Percentiles rank a stretch among this genome's conserved stretches.
Conservation (phyloP, 2,113 vertebrate genomes). For the Oncorhynchus tshawytscha region DNA sequence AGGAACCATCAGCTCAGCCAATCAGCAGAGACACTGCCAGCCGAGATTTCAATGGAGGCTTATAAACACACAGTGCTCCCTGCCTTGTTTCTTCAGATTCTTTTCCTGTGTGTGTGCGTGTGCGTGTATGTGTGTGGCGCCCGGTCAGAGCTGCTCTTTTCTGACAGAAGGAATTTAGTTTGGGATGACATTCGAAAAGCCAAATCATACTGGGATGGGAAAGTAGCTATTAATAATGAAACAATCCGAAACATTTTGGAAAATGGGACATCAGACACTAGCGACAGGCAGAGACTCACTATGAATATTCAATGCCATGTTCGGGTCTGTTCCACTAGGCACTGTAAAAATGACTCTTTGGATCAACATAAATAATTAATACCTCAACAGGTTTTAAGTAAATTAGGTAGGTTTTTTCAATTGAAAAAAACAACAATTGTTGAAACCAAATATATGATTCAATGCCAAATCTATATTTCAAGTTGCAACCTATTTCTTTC, state of each 20-base stretch:
- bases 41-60: slow-evolving; percentile 12
- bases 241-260: slow-evolving; percentile 25
- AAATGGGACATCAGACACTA: slow-evolving; percentile 25
- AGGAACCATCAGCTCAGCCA: slow-evolving; percentile 16
- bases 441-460: too few relatives aligned
- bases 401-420: too few relatives aligned
- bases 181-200: slow-evolving; percentile 45
- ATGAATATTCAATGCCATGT: slow-evolving; percentile 53
- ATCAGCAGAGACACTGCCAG: slow-evolving; percentile 16
- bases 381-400: too few relatives aligned
- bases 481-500: too few relatives aligned
- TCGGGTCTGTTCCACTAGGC: slow-evolving; percentile 22
- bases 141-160: slow-evolving; percentile 1
- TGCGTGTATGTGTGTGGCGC: too few relatives aligned
- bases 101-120: neutral
- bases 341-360: too few relatives aligned
- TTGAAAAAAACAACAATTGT: too few relatives aligned
- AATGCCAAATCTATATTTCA: too few relatives aligned
- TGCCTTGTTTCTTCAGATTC: slow-evolving; percentile 1
- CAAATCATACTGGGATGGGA: slow-evolving; percentile 37
- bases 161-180: slow-evolving; percentile 52
- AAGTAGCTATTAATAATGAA: slow-evolving; percentile 52
- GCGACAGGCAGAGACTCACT: neutral
- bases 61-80: slow-evolving; percentile 1
- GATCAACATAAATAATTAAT: too few relatives aligned